Percentiles rank a stretch among this genome's conserved stretches.
Conservation (phyloP, 2,888 invertebrate species). For the Tuberolachnus salignus region DNA sequence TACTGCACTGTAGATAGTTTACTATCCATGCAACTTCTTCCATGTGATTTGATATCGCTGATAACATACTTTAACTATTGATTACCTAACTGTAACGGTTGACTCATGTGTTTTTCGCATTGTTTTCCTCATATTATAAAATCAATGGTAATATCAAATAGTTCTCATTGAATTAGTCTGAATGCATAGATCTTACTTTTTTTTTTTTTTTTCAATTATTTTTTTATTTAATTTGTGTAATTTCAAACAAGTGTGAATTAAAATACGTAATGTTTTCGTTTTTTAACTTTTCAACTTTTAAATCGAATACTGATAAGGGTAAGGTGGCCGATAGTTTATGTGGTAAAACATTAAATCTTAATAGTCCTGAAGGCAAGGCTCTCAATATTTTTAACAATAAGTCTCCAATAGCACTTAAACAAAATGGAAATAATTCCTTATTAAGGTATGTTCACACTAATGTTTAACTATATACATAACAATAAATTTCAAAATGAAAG, state of each 20-base stretch:
- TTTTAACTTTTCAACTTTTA: conserved; percentile 47
- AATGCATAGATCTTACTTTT: not conserved
- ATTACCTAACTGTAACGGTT: too few species aligned
- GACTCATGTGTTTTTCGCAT: too few species aligned
- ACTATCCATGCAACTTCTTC: too few species aligned
- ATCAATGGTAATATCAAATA: too few species aligned
- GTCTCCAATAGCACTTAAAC: conserved; percentile 5
- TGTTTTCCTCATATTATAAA: too few species aligned
- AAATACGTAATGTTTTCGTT: conserved; percentile 34
- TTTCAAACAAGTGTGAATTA: not conserved
- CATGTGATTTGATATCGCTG: too few species aligned
- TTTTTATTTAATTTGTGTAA: not conserved
- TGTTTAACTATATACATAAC: not conserved
- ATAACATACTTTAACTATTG: too few species aligned
- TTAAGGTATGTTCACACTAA: conserved; percentile 21
- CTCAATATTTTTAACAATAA: conserved; percentile 23
- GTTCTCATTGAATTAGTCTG: too few species aligned
- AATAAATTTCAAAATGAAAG: too few species aligned
- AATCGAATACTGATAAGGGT: conserved; percentile 29
- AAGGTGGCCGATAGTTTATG: not conserved
- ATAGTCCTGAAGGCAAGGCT: conserved; percentile 24
- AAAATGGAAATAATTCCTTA: not conserved
- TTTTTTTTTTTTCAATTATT: not conserved
- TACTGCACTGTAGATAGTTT: too few species aligned
- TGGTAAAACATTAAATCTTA: conserved; percentile 29